Base-by-base conservation (phyloP, 2,797 vertebrate species). In the Phataginus tricuspis region DNA sequence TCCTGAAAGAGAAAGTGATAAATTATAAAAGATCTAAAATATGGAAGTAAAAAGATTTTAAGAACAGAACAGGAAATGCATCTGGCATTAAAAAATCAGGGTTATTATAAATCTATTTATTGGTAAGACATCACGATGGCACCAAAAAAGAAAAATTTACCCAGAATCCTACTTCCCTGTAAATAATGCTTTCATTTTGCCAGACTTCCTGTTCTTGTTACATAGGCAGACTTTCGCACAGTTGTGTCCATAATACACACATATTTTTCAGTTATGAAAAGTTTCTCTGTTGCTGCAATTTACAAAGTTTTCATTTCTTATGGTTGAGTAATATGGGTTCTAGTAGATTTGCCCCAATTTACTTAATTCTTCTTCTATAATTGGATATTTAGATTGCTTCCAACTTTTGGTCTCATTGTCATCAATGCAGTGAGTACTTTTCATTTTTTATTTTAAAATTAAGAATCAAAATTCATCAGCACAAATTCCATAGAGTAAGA, bases 371-470 rank as follows among this genome's bases (percentile, higher is more conserved):
- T 95, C 11, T 49, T 79, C 27, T 93, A 19, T 69, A 53, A 78
- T 42, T 55, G 45, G 25, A 18, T 61, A 51, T 66, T 90, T 72
- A 82, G 19, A 49, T 84, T 75, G n/a, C 39, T 80, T 95, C 61
- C 31, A 27, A 3, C 34, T 74, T 86, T 77, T 84, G n/a, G 14
- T 57, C 21, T 59, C 21, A 29, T 31, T 37, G 29, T 74, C 29
- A 37, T 19, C 19, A 77, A 77, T 55, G 45, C 12, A 78, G 29
- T 66, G 78, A 45, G 23, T 23, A 39, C 9, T 89, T 95, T 75
- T 57, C 37, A 49, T 27, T 55, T 94, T 78, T 94, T 8, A 83
- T 74, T 79, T 94, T 69, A 86, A 96, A 90, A 63, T 90, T n/a
- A 49, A 82, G 72, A 66, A 63, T 55, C 45, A n/a, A 72, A 74